These are phyloP conservation scores for Oegoconia quadripuncta DNA, from an alignment of 2,888 invertebrate genomes.

Conservation along the genomic window DNA sequence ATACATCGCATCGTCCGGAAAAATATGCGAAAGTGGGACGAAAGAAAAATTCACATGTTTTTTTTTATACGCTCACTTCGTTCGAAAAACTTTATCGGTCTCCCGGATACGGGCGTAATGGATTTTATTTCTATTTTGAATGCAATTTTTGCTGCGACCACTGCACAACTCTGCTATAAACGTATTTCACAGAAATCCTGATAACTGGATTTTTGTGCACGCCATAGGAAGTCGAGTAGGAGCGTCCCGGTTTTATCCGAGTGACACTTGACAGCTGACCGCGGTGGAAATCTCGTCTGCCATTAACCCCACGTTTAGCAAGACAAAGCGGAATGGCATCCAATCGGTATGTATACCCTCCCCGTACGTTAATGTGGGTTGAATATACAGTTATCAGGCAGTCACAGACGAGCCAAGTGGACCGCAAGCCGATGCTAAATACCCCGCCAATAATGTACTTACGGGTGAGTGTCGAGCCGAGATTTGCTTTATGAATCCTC, in stretches of 20 bases:
- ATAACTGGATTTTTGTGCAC: slow-evolving; percentile 29
- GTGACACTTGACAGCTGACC: slow-evolving; percentile 21
- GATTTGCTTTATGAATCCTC: slow-evolving; percentile 62
- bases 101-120: slow-evolving; percentile 33
- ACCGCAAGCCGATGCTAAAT: slow-evolving; percentile 61
- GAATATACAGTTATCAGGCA: slow-evolving; percentile 52
- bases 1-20: slow-evolving; percentile 36
- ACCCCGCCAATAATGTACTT: slow-evolving; percentile 60
- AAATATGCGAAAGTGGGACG: slow-evolving; percentile 55
- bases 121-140: slow-evolving; percentile 25
- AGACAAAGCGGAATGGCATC: slow-evolving; percentile 38
- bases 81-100: slow-evolving; percentile 53
- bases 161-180: slow-evolving; percentile 12
- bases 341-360: slow-evolving; percentile 27
- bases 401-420: slow-evolving; percentile 48
- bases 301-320: slow-evolving; percentile 18
- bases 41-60: slow-evolving; percentile 55
- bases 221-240: slow-evolving; percentile 20
- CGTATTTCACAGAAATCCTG: slow-evolving; percentile 14
- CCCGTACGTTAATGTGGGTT: slow-evolving; percentile 37
- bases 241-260: slow-evolving; percentile 21
- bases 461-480: slow-evolving; percentile 54
- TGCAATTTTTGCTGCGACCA: slow-evolving; percentile 15
- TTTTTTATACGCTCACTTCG: slow-evolving; percentile 49
- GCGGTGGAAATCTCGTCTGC: slow-evolving; percentile 19